Evolutionary conservation across 2,113 vertebrate species (phyloP).

Genomic region (Nycticryphes semicollaris): DNA sequence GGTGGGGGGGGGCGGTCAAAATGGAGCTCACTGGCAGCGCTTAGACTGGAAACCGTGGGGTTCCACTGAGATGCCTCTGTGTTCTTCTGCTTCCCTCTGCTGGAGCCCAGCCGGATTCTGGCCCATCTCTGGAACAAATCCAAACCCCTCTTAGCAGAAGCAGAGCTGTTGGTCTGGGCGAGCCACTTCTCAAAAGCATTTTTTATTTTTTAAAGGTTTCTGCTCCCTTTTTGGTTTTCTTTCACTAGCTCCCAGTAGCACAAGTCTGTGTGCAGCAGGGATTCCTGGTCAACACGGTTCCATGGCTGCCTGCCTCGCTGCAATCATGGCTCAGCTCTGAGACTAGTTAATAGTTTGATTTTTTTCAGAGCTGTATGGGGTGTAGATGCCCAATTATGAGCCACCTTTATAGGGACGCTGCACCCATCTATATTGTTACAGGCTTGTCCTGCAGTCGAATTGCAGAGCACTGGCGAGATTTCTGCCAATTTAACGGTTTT

Average conservation of each 20-base stretch:
- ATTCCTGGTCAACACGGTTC: accelerated
- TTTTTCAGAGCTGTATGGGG: not conserved
- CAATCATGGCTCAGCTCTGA: not conserved
- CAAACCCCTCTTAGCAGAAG: not conserved
- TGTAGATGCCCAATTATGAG: not conserved
- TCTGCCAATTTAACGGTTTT: not conserved
- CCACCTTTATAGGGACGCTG: not conserved
- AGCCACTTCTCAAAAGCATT: not conserved
- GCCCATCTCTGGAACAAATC: not conserved
- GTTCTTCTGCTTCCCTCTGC: constrained; percentile 62
- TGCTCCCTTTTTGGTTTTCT: accelerated
- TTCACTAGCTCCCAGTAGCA: accelerated
- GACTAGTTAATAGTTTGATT: not conserved
- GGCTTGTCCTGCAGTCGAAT: not conserved
- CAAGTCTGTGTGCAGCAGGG: accelerated
- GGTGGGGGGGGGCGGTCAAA: not conserved
- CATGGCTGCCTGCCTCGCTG: not conserved
- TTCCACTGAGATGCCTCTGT: not conserved
- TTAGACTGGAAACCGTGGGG: accelerated
- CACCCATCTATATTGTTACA: accelerated
- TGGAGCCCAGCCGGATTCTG: constrained; percentile 15
- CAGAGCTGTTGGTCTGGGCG: not conserved
- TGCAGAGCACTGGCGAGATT: not conserved
- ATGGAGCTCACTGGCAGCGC: accelerated
- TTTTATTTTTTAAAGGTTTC: not conserved